Evolutionary conservation across 2,888 invertebrate genomes (phyloP), one percentile per base, ranked within the genome.

Genomic region (Atrina japonica): DNA sequence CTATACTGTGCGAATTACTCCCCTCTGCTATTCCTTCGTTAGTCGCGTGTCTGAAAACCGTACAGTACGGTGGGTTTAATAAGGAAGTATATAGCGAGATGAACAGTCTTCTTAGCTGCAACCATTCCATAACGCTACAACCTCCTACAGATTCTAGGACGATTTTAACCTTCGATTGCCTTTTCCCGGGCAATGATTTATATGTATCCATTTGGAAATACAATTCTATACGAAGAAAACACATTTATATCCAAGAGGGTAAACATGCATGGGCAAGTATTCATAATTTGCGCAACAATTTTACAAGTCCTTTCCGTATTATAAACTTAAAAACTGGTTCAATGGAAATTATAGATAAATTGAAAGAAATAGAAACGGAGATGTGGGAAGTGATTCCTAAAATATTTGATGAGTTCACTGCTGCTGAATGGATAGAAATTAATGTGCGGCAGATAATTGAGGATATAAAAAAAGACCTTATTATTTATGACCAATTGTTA

Each of bases 1-100:
- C 87, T 3, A 83, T 89, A 1, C 81, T 92, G 25, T 92, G 91
- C 80, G 92, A 92, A 70, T 81, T 92, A 1, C 79, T 92, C 0
- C 91, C 92, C 0, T 85, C 84, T 11, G 89, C 86, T 2, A 67
- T 92, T 14, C 92, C 91, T 1, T 86, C 90, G n/a, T 78, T 91
- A 40, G 86, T 84, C 53, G 55, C 86, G 9, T 84, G 84, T 55
- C 78, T 35, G 11, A 5, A 35, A 35, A 35, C 35, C 11, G 11
- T 35, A 11, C 5, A 5, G 6, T 7, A 35, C 5, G 35, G 35
- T 5, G 35, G 35, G 5, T 35, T 35, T 11, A 11, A 35, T 35
- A 11, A 5, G 11, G 35, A 35, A 35, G 11, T 11, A 11, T 35
- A 35, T 35, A 11, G 11, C 35, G 11, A 5, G 6, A 35, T 11